Conservation (phyloP, 2,113 vertebrate genomes). For the Cinclus cinclus region DNA sequence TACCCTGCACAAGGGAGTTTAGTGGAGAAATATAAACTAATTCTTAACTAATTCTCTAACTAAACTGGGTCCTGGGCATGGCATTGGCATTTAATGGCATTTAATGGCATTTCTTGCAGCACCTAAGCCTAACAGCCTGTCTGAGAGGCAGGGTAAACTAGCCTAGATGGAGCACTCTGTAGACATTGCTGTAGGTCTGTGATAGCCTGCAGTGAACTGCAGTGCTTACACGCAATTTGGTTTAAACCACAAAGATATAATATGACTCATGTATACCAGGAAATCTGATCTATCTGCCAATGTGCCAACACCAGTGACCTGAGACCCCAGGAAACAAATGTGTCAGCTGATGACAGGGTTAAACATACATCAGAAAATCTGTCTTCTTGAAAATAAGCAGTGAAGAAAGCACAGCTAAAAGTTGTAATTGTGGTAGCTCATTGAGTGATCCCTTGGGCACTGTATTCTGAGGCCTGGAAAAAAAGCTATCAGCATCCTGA, state of each 20-base stretch:
- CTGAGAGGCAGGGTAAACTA: neutral
- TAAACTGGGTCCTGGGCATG: neutral
- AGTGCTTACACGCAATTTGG: neutral
- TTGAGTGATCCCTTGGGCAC: conserved; percentile 13
- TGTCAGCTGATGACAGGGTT: neutral
- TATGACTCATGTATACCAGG: neutral
- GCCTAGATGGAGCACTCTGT: neutral
- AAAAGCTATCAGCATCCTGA: conserved; percentile 50
- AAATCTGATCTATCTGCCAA: neutral
- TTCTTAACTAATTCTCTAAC: neutral
- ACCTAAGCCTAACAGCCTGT: neutral
- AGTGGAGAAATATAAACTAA: neutral
- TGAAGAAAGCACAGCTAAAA: neutral
- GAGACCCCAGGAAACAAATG: neutral
- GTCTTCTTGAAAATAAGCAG: conserved; percentile 2
- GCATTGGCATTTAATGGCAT: neutral
- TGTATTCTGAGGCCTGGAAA: conserved; percentile 12
- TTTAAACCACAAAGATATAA: neutral
- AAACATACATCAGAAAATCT: neutral
- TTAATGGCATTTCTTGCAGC: neutral
- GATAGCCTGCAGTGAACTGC: neutral
- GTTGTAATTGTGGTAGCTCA: conserved; percentile 32
- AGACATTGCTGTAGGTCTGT: neutral
- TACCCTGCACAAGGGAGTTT: neutral
- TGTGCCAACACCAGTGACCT: neutral